Evolutionary conservation across 2,113 vertebrate genomes (phyloP), one percentile per base, ranked within the genome.

Genomic region (Lagopus muta): DNA sequence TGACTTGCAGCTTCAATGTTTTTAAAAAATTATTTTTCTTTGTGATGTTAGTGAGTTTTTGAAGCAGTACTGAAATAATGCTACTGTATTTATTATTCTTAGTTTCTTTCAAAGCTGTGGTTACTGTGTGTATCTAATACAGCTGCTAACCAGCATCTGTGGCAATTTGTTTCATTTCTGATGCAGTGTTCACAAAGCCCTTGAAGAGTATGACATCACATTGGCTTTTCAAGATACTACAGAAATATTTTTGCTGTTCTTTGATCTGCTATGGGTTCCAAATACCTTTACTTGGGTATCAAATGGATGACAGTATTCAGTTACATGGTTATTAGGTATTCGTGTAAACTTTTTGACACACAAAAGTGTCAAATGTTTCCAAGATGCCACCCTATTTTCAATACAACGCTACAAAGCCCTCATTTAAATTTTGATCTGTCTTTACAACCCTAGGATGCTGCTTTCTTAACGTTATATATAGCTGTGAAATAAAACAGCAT

Each of bases 291-390:
- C 15, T 42, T 80, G 64, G 38, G 64, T 80, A 89, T 73, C 86
- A 79, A 58, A 77, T 81, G 34, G 60, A 60, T 64, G 47, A 11
- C 67, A 77, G 50, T 27, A 50, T 50, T 92, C 43, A 82, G 69
- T 83, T 75, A 36, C 36, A 25, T 14, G 47, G 67, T 74, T 74
- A 71, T 61, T 64, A 86, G 79, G 61, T 74, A 72, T 61, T 94
- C 60, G 73, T 82, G 91, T 89, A 94, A 89, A 42, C 36, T 82
- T 58, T 93, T 40, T 82, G 78, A 73, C 67, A 67, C 38, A 55
- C 8, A 21, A 85, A 74, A 92, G 87, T 66, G 74, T 76, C 87
- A 94, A 73, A 91, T 50, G 25, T 13, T 90, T 95, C 45, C 75
- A 64, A 16, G 30, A 42, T 14, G 18, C 5, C 32, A 82, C 70